Evolutionary conservation across 2,888 invertebrate genomes (phyloP).

Genomic region (Eretmocerus hayati): DNA sequence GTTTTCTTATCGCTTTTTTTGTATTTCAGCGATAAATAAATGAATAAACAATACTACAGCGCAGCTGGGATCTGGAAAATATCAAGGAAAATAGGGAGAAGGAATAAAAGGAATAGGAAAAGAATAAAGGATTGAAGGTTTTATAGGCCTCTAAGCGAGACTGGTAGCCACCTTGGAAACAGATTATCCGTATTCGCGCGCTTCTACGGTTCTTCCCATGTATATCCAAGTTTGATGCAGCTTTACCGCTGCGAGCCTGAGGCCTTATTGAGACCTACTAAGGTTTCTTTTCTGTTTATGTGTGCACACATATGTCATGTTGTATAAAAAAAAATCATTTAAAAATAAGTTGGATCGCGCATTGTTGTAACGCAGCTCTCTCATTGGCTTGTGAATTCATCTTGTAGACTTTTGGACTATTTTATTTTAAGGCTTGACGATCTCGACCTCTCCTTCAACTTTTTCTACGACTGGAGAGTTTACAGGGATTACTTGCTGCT

Average conservation of each 20-base stretch:
- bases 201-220: slow-evolving; percentile 32
- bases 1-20: slow-evolving; percentile 5
- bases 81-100: not conserved
- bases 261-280: slow-evolving; percentile 9
- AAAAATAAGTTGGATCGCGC: not conserved
- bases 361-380: not conserved
- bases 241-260: slow-evolving; percentile 36
- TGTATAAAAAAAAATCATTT: slow-evolving; percentile 4
- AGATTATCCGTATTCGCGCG: slow-evolving; percentile 7
- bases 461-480: too few species aligned
- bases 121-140: not conserved
- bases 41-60: slow-evolving; percentile 12
- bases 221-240: slow-evolving; percentile 15
- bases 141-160: slow-evolving; percentile 15
- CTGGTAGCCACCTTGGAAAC: slow-evolving; percentile 8
- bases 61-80: not conserved
- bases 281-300: too few species aligned
- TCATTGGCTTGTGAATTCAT: not conserved
- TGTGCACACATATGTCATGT: too few species aligned
- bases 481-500: not conserved
- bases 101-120: not conserved
- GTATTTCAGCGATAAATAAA: slow-evolving; percentile 3
- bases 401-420: not conserved
- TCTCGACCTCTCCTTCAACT: slow-evolving; percentile 10
- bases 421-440: slow-evolving; percentile 7